Conservation (phyloP, 2,888 invertebrate genomes). For the Noctua fimbriata region DNA sequence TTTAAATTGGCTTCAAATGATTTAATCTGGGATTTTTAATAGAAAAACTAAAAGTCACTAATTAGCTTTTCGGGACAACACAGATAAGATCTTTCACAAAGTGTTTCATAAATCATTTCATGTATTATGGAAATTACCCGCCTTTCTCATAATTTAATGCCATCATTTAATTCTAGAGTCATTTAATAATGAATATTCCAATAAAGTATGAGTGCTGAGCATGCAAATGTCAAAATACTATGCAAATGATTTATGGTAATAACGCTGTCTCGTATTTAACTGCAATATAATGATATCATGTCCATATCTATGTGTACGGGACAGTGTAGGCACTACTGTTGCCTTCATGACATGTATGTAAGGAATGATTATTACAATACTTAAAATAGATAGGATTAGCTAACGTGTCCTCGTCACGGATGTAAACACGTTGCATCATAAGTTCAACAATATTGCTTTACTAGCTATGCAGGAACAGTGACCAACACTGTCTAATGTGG, state of each 20-base stretch:
- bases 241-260: conserved; percentile 12
- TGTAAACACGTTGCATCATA: no score
- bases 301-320: conserved; percentile 15
- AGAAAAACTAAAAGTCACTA: no score
- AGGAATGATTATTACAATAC: no score
- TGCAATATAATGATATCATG: conserved; percentile 14
- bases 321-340: background rate
- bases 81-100: background rate
- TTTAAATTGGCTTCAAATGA: no score
- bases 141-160: conserved; percentile 8
- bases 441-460: no score
- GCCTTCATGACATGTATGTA: background rate
- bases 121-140: background rate
- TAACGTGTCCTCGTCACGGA: background rate
- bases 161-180: background rate
- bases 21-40: no score
- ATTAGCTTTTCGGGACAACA: no score
- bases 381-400: background rate
- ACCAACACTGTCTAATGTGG: no score
- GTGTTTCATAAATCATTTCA: background rate
- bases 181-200: conserved; percentile 5
- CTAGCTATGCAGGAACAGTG: no score
- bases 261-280: background rate
- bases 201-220: background rate
- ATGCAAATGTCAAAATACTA: conserved; percentile 34